Evolutionary conservation across 2,888 invertebrate species (phyloP).

Genomic region (Rugalucina vietnamica): DNA sequence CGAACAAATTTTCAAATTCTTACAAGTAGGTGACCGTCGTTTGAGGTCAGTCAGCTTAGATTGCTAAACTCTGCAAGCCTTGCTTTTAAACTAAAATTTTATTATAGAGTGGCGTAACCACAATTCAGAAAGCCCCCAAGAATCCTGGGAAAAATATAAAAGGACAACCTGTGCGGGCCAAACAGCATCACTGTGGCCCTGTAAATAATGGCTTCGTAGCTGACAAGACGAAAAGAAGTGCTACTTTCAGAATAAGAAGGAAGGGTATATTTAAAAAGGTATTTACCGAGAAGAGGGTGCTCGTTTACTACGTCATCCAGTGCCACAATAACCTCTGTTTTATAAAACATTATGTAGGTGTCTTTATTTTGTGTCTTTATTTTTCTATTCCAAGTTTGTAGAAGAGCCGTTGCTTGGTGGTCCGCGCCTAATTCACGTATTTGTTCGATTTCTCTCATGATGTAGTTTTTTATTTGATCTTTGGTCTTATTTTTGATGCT

Average conservation of each 20-base stretch:
- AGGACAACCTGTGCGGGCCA: not conserved
- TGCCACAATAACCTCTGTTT: not conserved
- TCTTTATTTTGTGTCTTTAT: not conserved
- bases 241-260: not conserved
- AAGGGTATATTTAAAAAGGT: not conserved
- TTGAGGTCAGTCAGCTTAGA: no score
- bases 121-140: not conserved
- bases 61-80: no score
- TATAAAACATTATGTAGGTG: not conserved
- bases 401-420: not conserved
- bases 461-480: not conserved
- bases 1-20: no score
- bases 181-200: not conserved
- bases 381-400: not conserved
- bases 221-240: not conserved
- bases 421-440: not conserved
- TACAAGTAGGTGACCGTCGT: no score
- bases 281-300: not conserved
- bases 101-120: not conserved
- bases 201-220: not conserved
- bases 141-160: not conserved
- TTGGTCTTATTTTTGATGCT: not conserved
- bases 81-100: no score
- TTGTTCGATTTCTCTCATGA: not conserved
- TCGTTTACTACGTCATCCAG: not conserved